Evolutionary conservation across 2,113 vertebrate species (phyloP), one percentile per base, ranked within the genome.

Genomic region (Fregata magnificens): DNA sequence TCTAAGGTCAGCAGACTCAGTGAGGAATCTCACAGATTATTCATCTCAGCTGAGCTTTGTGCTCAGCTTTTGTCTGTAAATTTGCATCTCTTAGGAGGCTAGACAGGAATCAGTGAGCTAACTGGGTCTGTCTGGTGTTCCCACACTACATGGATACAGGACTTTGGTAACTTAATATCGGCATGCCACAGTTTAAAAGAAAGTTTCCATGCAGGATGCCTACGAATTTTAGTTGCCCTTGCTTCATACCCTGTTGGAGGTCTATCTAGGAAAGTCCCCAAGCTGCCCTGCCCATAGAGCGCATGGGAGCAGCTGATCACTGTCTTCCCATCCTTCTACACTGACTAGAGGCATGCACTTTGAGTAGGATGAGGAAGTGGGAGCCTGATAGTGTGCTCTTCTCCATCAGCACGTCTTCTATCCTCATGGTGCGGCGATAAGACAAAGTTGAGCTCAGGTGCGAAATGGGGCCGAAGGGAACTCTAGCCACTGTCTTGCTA

Each of bases 211-310:
- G 40, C 18, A 49, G 34, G 16, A 38, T 84, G 19, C 31, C 21
- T 34, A 1, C 2, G 4, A 0, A 3, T 45, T 44, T 70, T 49
- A 40, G 34, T 66, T 58, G 31, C 7, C 18, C 5, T 40, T 74
- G 29, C 47, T 52, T 6, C 10, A 10, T 31, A 7, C 8, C 6
- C 19, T 22, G 1, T 11, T 88, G 59, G 42, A 32, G 4, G 1
- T 73, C 7, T 74, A 1, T 55, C 6, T 61, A n/a, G 63, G 40
- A 79, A 85, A 62, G 24, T 11, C 34, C n/a, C 26, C 4, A 9
- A 8, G 36, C 59, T 56, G 36, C n/a, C 9, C 21, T 56, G 36
- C 20, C 32, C 2, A 2, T 1, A 18, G 61, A 26, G 49, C 53
- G 56, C 21, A 3, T 0, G 53, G 49, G 38, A 61, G 53, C 12